A percentile compares a stretch with the other conserved stretches of the same genome.
Evolutionary conservation across 30 jellyfish, hydroid and myxozoan species (phyloP).

Genomic region (Aurelia sp.): DNA sequence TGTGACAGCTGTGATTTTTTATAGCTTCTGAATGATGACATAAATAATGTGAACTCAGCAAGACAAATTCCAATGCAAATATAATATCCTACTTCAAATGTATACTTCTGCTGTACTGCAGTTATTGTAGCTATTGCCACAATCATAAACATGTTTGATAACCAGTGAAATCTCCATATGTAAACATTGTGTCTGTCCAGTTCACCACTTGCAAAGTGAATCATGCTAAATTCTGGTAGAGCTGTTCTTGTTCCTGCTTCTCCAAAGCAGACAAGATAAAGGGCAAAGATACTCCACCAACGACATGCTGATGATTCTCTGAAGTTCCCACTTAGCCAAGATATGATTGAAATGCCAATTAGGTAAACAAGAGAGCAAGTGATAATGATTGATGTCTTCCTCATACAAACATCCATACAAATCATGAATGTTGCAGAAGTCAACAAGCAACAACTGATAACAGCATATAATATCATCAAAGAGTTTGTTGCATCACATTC

Average conservation of each 20-base stretch:
- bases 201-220: slow-evolving; percentile 9
- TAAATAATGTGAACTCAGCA: slow-evolving; percentile 50
- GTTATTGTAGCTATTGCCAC: slow-evolving; percentile 43
- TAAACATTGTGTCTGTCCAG: slow-evolving; percentile 33
- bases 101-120: slow-evolving; percentile 76
- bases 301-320: neutral
- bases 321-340: neutral
- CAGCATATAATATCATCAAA: slow-evolving; percentile 41
- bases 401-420: slow-evolving; percentile 18
- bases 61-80: slow-evolving; percentile 51
- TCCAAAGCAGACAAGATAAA: slow-evolving; percentile 67
- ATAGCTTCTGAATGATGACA: slow-evolving; percentile 56
- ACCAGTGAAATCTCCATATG: slow-evolving; percentile 71
- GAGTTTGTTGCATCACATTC: slow-evolving; percentile 47
- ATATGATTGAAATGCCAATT: slow-evolving; percentile 23
- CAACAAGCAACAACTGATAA: slow-evolving; percentile 41
- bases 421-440: slow-evolving; percentile 41
- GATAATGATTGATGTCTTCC: slow-evolving; percentile 33
- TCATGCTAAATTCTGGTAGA: slow-evolving; percentile 59
- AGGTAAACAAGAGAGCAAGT: slow-evolving; percentile 59
- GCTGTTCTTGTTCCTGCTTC: slow-evolving; percentile 79
- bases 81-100: slow-evolving; percentile 64
- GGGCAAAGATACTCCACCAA: slow-evolving; percentile 55
- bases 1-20: neutral
- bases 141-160: slow-evolving; percentile 56